Percentiles rank a stretch among this genome's conserved stretches.
These are phyloP conservation scores for Autographa pulchrina DNA, from an alignment of 2,888 invertebrate species.

Conservation along the genomic window DNA sequence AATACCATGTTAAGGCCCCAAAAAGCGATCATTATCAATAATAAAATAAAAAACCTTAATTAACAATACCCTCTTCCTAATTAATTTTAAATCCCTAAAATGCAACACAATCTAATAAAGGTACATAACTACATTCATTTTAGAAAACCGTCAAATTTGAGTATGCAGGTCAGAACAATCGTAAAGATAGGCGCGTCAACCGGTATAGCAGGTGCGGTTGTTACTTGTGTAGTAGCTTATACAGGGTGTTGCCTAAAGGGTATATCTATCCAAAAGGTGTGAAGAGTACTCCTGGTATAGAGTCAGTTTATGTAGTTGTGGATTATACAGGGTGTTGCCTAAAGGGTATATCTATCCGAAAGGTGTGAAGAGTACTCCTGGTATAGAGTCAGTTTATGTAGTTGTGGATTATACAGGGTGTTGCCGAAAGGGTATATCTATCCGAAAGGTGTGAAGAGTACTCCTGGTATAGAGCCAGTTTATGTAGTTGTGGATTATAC, in stretches of 20 bases:
- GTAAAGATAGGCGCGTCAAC: slow-evolving; percentile 53
- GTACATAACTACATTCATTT: slow-evolving; percentile 22
- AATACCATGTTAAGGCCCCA: too few species aligned
- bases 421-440: too few species aligned
- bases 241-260: neutral
- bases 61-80: neutral
- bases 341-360: too few species aligned
- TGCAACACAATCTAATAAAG: neutral
- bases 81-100: neutral
- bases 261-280: too few species aligned
- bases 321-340: neutral
- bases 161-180: slow-evolving; percentile 53
- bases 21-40: too few species aligned
- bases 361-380: too few species aligned
- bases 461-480: too few species aligned
- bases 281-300: too few species aligned
- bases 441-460: too few species aligned
- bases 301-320: too few species aligned
- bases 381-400: too few species aligned
- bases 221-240: slow-evolving; percentile 25
- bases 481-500: neutral
- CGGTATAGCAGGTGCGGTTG: slow-evolving; percentile 48
- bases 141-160: slow-evolving; percentile 49
- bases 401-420: neutral
- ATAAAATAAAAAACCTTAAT: neutral